Base-by-base conservation (phyloP, 1,140 invertebrate genomes). In the Lasioglossum albipes region DNA sequence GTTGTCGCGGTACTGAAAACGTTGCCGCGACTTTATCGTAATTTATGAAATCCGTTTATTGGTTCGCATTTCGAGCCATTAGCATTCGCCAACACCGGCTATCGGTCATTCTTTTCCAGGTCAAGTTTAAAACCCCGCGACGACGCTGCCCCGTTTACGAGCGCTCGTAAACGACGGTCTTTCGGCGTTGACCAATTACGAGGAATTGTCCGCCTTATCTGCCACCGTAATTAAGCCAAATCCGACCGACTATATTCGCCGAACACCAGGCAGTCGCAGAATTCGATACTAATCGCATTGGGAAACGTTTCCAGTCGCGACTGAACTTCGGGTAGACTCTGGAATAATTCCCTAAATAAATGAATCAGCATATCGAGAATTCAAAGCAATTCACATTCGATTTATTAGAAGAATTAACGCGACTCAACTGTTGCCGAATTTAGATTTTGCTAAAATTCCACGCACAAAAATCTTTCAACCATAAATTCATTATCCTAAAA, bases 1-100 rank as follows among this genome's bases (percentile, higher is more conserved):
- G n/a, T 18, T 20, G 52, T 5, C 49, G 18, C 18, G 27, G n/a
- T 20, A 22, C 49, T 49, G 31, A 59, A 75, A 61, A 16, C 42
- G 20, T 45, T n/a, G 45, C 75, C 41, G 13, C 4, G 22, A 68
- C 70, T 4, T 74, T 57, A 74, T 79, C 70, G 16, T 67, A 59
- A 73, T 79, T 73, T 73, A 79, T 54, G 61, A 72, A 71, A 79
- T 73, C 61, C 16, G 49, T 71, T 71, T 27, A 68, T 68, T 68
- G 66, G 42, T 27, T 49, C 22, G 18, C 57, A 2, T 49, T 36
- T 49, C n/a, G 66, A 20, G 36, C 22, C 61, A 20, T 42, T 42
- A 49, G 41, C 41, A 41, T 20, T 49, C 20, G 36, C 13, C 16
- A 41, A 62, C 12, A 41, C 59, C 49, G 5, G n/a, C 13, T 65